Conservation (phyloP, 2,888 invertebrate species). For the Spilarctia lutea region DNA sequence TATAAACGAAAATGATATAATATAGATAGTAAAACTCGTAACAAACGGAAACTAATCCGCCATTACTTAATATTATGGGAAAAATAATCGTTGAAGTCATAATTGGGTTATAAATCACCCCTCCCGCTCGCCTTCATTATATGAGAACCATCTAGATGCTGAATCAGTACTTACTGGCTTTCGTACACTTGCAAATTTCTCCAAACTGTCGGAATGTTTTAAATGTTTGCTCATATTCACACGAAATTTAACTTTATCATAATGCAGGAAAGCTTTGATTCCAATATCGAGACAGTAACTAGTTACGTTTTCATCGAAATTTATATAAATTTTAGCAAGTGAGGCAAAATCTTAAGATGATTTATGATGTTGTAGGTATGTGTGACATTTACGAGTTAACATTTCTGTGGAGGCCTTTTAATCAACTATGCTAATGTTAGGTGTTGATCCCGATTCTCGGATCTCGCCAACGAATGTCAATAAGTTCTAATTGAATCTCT, state of each 20-base stretch:
- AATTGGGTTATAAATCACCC: slow-evolving; percentile 84
- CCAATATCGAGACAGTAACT: slow-evolving; percentile 44
- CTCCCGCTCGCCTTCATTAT: slow-evolving; percentile 72
- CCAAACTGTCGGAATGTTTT: slow-evolving; percentile 49
- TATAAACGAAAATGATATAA: neutral
- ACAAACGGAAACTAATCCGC: slow-evolving; percentile 5
- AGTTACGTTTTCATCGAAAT: slow-evolving; percentile 57
- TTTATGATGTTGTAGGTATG: slow-evolving; percentile 80
- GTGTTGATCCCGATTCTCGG: slow-evolving; percentile 72
- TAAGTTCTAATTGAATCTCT: slow-evolving; percentile 80
- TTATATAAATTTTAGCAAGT: slow-evolving; percentile 72
- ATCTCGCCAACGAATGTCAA: slow-evolving; percentile 77
- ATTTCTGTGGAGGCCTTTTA: slow-evolving; percentile 82
- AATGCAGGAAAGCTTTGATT: slow-evolving; percentile 45
- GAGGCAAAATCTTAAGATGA: slow-evolving; percentile 84
- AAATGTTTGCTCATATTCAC: slow-evolving; percentile 35
- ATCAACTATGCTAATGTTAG: slow-evolving; percentile 86
- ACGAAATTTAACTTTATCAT: slow-evolving; percentile 51
- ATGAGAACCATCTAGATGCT: slow-evolving; percentile 76
- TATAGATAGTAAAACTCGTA: neutral
- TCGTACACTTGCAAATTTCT: slow-evolving; percentile 74
- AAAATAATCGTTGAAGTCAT: slow-evolving; percentile 72
- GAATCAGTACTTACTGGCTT: slow-evolving; percentile 78
- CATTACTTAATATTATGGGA: slow-evolving; percentile 49
- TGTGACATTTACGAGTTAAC: slow-evolving; percentile 85